Evolutionary conservation across 2,113 vertebrate species (phyloP), one percentile per base, ranked within the genome.

Genomic region (Phycodurus eques): DNA sequence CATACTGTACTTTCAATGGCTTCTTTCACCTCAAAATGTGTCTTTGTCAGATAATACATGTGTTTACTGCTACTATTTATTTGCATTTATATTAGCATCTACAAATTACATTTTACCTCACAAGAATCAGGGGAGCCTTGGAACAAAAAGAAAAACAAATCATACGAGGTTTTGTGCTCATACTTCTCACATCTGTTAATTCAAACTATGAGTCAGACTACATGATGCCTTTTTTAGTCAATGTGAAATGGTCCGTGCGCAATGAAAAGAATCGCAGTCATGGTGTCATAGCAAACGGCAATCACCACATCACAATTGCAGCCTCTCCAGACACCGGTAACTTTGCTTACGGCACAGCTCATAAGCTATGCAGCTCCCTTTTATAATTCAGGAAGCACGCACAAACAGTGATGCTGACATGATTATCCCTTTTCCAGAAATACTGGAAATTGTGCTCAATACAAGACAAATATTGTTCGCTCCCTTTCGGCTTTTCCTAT

Each of bases 301-400:
- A 14, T 2, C 27, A 59, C 56, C 56, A 6, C 27, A 59, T 31
- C 12, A 31, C 56, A 59, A 59, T 59, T 11, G 27, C 56, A 59
- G 12, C 22, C 27, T 59, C 22, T 31, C 61, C 61, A 63, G 61
- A 43, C 61, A 63, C 42, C 62, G 42, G 62, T 46, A 42, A 65
- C 62, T 65, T 65, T 65, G 62, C 62, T 64, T 64, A 43, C 20
- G 11, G 39, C 39, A 22, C 20, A 39, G 62, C 62, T 65, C 62
- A 22, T 65, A 22, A 44, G 12, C 9, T 39, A 39, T 1, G 35
- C 35, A n/a, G 61, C 61, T 63, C 42, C 61, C 61, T 63, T 39
- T 39, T 43, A 19, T 42, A 63, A 63, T 42, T 42, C 61, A 63
- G 61, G 19, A 42, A 63, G 35, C 61, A 42, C 19, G 61, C 61